Base-by-base conservation (phyloP, 2,797 vertebrate genomes). In the Threskiornis aethiopicus region DNA sequence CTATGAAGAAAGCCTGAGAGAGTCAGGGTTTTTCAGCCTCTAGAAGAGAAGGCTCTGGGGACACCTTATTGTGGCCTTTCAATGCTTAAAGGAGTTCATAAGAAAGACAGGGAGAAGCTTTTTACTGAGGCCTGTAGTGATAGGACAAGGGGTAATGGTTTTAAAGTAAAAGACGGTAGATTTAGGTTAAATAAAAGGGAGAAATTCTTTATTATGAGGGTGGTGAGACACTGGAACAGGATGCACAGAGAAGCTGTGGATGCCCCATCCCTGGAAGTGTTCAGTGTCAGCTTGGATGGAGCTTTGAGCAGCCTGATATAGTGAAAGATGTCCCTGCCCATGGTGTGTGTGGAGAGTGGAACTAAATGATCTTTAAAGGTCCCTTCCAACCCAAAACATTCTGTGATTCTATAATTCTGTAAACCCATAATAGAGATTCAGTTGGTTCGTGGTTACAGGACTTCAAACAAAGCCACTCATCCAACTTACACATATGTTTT, bases 261-360 rank as follows among this genome's bases (percentile, higher is more conserved):
- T 79, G 20, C 2, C 8, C 4, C 46, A 29, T 51, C 9, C 15
- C 21, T 89, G 47, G 24, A 66, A 39, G 7, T 20, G 17, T 46
- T 81, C 18, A n/a, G 24, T 19, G 52, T 51, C 35, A 67, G 10
- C 14, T 19, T 78, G n/a, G 24, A 35, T 51, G 28, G 51, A 47
- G 44, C 21, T 57, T 4, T 83, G 59, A 69, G 15, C 6, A 77
- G 4, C 51, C 22, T 65, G 15, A 8, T 57, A 20, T 8, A 15
- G 5, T 85, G 22, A 44, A 76, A 79, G 16, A 7, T 52, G 26
- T 35, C 44, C 33, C 18, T 81, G 33, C 22, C 31, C 10, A 11
- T 22, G 13, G 44, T 1, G 4, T 4, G 4, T 4, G 2, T 20
- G 6, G 1, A 3, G 7, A 11, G 8, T 76, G 20, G 25, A 91